Percentiles rank a stretch among this genome's conserved stretches.
phyloP scores from a whole-genome alignment of 2,888 invertebrate genomes.

The Papilio demoleus region DNA sequence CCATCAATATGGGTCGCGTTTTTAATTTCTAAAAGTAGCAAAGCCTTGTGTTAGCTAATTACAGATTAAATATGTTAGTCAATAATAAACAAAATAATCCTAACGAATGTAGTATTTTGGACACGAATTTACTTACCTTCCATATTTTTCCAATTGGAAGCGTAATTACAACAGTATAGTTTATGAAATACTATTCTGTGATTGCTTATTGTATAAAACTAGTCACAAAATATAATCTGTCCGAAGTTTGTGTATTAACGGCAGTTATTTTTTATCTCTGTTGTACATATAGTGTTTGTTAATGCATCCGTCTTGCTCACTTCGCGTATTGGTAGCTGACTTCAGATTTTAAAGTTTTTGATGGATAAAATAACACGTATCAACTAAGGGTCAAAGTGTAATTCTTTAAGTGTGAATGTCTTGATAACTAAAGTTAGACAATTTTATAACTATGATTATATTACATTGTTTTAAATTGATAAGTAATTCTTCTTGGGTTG shows the following conservation, averaged over 20 bases:
- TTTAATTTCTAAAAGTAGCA: conserved; percentile 44
- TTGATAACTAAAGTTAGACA: neutral
- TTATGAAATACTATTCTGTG: neutral
- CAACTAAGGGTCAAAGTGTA: conserved; percentile 7
- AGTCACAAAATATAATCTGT: neutral
- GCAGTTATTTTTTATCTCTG: neutral
- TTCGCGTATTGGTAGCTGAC: neutral
- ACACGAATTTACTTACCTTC: neutral
- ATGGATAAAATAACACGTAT: neutral
- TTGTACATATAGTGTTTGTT: neutral
- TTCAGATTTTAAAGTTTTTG: neutral
- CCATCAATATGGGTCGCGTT: conserved; percentile 49
- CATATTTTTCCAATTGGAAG: neutral
- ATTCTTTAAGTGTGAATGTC: neutral
- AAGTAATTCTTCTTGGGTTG: neutral
- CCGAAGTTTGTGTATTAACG: neutral
- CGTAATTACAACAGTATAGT: neutral
- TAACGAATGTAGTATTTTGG: too few relatives aligned
- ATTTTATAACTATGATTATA: neutral
- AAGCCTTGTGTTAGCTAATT: neutral
- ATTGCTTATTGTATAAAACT: neutral
- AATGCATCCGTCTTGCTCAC: neutral
- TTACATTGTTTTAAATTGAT: neutral
- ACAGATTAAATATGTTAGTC: neutral
- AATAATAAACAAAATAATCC: neutral